Base-by-base conservation (phyloP, 64 coral and sea anemone genomes). In the Stichodactyla helianthus region DNA sequence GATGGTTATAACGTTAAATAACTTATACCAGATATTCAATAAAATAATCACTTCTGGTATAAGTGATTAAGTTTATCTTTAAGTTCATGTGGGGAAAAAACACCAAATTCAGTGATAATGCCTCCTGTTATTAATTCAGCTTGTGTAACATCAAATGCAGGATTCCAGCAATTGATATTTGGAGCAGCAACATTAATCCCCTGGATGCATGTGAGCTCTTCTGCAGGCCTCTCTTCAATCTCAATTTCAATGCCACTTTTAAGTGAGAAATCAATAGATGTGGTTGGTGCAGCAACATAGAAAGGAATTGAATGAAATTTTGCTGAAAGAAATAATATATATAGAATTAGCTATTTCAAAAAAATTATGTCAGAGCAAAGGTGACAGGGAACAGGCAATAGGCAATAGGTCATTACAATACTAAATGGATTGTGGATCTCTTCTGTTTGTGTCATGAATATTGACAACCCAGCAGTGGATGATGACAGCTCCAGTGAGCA, bases 61-160 rank as follows among this genome's bases (percentile, higher is more conserved):
- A 44, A 44, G 35, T 44, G 9, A 65, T n/a, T n/a, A 5, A 65
- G 5, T 65, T 65, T 65, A n/a, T 81, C 85, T 74, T 94, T 84
- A 10, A 99, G 82, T 79, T 99, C 87, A 82, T 78, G 53, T 13
- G 97, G 93, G 82, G 85, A 84, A 26, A 95, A 99, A 18, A 95
- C 93, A 20, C 97, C 97, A 89, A 53, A n/a, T 83, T 99, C 97
- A 27, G 97, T 99, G 52, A 95, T 85, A 87, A 99, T 99, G n/a
- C 95, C 95, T 17, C 97, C 97, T 26, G 97, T 93, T 68, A 99
- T 99, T 61, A 99, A 77, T 5, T 92, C 88, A 54, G 97, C 93
- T 68, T 88, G 93, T 50, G 97, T 99, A 5, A 99, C 82, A 57
- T 99, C 97, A 95, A 99, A 99, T 51, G 93, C 97, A 59, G 97